Conservation (phyloP, 2,888 invertebrate species). For the Drosophila cracens region DNA sequence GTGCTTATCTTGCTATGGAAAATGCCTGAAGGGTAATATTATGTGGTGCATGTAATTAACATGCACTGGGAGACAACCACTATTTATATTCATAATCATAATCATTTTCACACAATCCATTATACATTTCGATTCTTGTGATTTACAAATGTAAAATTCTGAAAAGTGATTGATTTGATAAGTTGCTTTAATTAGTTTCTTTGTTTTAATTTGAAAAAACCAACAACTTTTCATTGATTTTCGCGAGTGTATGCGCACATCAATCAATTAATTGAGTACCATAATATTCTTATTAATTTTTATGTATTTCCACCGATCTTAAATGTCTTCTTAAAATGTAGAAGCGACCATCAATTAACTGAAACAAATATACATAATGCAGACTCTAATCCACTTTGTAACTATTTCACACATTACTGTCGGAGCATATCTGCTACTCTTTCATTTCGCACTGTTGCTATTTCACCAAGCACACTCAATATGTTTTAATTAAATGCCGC, state of each 20-base stretch:
- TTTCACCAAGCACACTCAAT: conserved; percentile 44
- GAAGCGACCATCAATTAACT: neutral
- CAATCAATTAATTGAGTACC: neutral
- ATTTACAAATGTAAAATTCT: neutral
- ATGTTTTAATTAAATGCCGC: conserved; percentile 71
- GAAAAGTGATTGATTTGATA: neutral
- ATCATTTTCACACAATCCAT: neutral
- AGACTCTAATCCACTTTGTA: neutral
- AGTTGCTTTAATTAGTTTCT: no score
- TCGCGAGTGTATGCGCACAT: neutral
- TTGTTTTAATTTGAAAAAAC: no score
- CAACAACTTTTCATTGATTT: neutral
- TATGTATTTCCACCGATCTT: neutral
- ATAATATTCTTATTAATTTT: neutral
- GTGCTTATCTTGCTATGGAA: neutral
- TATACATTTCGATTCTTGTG: neutral
- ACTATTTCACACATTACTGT: neutral
- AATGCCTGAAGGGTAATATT: neutral
- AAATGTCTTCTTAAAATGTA: neutral
- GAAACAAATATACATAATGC: neutral
- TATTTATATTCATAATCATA: neutral
- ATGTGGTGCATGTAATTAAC: neutral
- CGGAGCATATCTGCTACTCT: neutral
- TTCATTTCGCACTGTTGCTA: neutral
- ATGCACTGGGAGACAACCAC: neutral